Base-by-base conservation (phyloP, 2,113 vertebrate genomes). In the Ochotona curzoniae region DNA sequence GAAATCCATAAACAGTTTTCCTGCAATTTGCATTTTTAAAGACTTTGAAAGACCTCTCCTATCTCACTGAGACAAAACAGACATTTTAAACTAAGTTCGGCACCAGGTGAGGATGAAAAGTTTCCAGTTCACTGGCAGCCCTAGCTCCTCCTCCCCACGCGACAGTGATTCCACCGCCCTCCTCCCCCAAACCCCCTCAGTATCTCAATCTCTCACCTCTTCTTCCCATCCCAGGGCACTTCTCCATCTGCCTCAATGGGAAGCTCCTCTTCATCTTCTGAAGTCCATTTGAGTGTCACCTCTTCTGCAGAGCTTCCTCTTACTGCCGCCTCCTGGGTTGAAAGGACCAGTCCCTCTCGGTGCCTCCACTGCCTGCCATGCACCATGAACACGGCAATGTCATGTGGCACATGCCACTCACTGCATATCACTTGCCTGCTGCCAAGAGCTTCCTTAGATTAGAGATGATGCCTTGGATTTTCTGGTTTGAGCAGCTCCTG, bases 371-470 rank as follows among this genome's bases (percentile, higher is more conserved):
- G 38, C 78, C 30, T 2, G 38, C 2, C 5, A 20, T 32, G 15
- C 28, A 8, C 12, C 8, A 9, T 57, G 54, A 57, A 26, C 3
- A 23, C 7, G 26, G 75, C 7, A 13, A 30, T 0, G 2, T 3
- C 78, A 32, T 54, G 23, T 0, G n/a, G 78, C 63, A 67, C n/a
- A 54, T 4, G 7, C 9, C 3, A 69, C 6, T 54, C 66, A 54
- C 74, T 26, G 5, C 20, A 17, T 2, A 8, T 57, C 54, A 51
- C 78, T 1, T 49, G 28, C 54, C 11, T 57, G 17, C 32, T 21
- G 1, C 25, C 0, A 11, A 74, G 71, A 81, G n/a, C 9, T n/a
- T 32, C 47, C 5, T 9, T 17, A 38, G 51, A 44, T 30, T n/a
- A 83, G 64, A 84, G 66, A 63, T 30, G 11, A 14, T 0, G 10